Conservation (phyloP, 2,113 vertebrate genomes). For the Melospiza georgiana region DNA sequence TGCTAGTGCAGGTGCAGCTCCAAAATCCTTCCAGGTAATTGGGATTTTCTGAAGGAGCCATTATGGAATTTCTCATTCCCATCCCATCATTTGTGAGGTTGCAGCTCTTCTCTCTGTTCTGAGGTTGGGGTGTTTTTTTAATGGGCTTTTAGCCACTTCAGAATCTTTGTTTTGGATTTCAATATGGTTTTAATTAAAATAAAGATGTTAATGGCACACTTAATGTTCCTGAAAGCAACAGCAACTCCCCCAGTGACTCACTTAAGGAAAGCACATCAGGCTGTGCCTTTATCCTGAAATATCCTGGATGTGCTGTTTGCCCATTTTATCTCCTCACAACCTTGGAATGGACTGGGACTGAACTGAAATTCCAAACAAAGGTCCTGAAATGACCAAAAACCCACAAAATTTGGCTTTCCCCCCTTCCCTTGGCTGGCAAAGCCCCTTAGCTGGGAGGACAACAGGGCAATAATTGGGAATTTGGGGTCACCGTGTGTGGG, state of each 20-base stretch:
- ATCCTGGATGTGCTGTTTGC: neutral
- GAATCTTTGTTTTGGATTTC: neutral
- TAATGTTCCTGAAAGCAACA: neutral
- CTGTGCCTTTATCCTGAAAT: neutral
- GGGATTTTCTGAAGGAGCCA: neutral
- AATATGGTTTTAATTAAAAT: neutral
- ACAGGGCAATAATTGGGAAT: neutral
- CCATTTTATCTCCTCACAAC: neutral
- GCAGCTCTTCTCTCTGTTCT: neutral
- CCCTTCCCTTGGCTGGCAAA: neutral
- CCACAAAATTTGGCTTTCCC: neutral
- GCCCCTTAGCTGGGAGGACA: neutral
- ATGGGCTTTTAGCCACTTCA: neutral
- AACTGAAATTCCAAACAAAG: neutral
- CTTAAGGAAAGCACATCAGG: neutral
- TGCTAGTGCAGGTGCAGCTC: neutral
- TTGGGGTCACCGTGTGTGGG: neutral
- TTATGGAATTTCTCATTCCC: neutral
- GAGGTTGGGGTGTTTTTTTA: fast-evolving
- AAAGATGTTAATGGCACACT: neutral
- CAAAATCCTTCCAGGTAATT: neutral
- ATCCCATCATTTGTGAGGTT: neutral
- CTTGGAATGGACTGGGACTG: neutral
- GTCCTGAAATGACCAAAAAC: neutral
- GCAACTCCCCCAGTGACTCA: neutral